A percentile compares a stretch with the other conserved stretches of the same genome.
Conservation (phyloP, 1,140 invertebrate species). For the Bombus affinis region DNA sequence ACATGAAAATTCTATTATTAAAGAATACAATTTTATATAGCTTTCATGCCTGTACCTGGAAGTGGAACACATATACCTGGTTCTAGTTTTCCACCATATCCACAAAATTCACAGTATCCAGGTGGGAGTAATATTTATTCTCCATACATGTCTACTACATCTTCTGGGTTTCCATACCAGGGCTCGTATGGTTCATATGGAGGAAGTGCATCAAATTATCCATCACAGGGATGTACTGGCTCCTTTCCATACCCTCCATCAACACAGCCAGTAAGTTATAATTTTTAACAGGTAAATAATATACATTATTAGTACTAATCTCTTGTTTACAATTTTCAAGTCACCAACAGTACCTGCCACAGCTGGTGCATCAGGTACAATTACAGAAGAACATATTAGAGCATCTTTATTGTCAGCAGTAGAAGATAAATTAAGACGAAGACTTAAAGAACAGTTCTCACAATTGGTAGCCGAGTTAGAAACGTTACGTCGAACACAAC, state of each 20-base stretch:
- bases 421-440: slow-evolving; percentile 94
- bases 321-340: slow-evolving; percentile 61
- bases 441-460: slow-evolving; percentile 93
- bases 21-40: slow-evolving; percentile 61
- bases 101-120: slow-evolving; percentile 70
- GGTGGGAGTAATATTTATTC: slow-evolving; percentile 70
- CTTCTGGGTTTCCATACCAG: slow-evolving; percentile 76
- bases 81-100: slow-evolving; percentile 72
- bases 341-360: slow-evolving; percentile 80
- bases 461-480: slow-evolving; percentile 96
- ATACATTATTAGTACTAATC: slow-evolving; percentile 12
- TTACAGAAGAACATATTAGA: slow-evolving; percentile 97
- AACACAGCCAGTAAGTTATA: slow-evolving; percentile 73
- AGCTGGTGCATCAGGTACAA: slow-evolving; percentile 87
- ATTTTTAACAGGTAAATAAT: slow-evolving; percentile 33
- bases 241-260: slow-evolving; percentile 72
- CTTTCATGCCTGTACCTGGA: slow-evolving; percentile 86
- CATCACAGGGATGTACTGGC: slow-evolving; percentile 73
- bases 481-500: slow-evolving; percentile 93
- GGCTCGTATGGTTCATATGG: slow-evolving; percentile 71
- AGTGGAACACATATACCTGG: slow-evolving; percentile 67
- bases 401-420: slow-evolving; percentile 96
- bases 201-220: slow-evolving; percentile 68
- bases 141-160: slow-evolving; percentile 78
- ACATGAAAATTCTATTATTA: not conserved